Conservation (phyloP, 2,888 invertebrate genomes). For the Philopedon plagiatum region DNA sequence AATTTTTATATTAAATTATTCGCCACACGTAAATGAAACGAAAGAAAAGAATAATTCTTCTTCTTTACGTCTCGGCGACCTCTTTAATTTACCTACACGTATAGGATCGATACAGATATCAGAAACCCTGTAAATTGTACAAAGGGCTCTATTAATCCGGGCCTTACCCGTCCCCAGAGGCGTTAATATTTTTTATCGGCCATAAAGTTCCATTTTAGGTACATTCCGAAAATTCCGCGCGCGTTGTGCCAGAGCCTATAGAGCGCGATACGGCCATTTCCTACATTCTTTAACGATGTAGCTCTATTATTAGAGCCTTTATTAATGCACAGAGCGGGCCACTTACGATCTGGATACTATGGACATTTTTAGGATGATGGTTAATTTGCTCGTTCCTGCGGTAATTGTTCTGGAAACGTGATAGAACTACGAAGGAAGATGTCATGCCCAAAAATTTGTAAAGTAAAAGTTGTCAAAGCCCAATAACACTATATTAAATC, state of each 20-base stretch:
- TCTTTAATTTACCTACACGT: neutral
- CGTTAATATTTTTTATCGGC: slow-evolving; percentile 39
- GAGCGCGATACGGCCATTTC: slow-evolving; percentile 38
- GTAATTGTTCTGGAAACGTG: no score
- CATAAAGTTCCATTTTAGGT: slow-evolving; percentile 16
- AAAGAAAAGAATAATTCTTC: no score
- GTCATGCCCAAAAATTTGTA: no score
- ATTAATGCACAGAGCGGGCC: slow-evolving; percentile 7
- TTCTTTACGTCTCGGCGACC: neutral
- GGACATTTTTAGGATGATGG: neutral
- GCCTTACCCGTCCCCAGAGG: neutral
- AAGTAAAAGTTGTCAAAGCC: no score
- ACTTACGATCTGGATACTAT: neutral
- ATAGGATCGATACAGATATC: neutral
- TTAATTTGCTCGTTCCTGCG: no score
- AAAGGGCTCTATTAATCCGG: slow-evolving; percentile 5
- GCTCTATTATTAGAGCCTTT: slow-evolving; percentile 31
- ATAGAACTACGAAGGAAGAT: no score
- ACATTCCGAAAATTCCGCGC: slow-evolving; percentile 34
- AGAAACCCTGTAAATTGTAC: neutral
- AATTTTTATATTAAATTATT: no score
- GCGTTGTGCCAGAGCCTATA: slow-evolving; percentile 23
- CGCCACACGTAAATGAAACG: no score
- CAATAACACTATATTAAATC: no score
- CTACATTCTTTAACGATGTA: slow-evolving; percentile 30